Conservation (phyloP, 2,113 vertebrate genomes). For the Pogona vitticeps region DNA sequence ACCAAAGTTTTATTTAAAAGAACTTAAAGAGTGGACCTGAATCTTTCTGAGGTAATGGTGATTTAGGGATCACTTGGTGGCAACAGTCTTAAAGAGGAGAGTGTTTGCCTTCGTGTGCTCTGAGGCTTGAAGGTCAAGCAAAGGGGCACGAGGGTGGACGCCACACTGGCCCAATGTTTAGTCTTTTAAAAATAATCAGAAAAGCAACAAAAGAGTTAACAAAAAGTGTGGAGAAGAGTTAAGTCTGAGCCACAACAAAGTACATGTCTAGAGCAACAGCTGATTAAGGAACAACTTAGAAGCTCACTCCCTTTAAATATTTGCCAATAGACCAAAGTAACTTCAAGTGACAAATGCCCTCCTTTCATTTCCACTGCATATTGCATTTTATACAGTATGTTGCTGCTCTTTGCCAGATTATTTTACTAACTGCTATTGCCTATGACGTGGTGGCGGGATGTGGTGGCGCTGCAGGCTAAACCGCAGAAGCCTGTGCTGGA, state of each 20-base stretch:
- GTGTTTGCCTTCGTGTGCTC: no score
- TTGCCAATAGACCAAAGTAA: neutral
- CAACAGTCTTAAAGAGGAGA: no score
- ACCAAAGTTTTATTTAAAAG: no score
- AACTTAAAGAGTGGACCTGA: no score
- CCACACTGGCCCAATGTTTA: neutral
- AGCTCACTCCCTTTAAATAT: neutral
- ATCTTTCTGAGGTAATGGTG: no score
- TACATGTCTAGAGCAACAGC: neutral
- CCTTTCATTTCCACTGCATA: neutral
- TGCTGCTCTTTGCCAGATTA: neutral
- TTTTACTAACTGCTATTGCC: slow-evolving; percentile 22
- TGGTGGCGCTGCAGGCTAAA: no score
- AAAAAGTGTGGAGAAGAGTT: neutral
- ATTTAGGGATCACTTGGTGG: no score
- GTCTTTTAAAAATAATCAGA: neutral
- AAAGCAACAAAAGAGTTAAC: neutral
- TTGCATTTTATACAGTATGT: slow-evolving; percentile 12
- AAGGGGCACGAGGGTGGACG: no score
- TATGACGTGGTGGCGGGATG: no score
- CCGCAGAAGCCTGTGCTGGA: no score
- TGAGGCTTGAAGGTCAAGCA: no score
- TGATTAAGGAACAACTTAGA: neutral
- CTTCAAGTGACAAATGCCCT: neutral
- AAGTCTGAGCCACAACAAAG: neutral